These are phyloP conservation scores for Mythimna loreyi DNA, from an alignment of 2,888 invertebrate species.

Conservation along the genomic window DNA sequence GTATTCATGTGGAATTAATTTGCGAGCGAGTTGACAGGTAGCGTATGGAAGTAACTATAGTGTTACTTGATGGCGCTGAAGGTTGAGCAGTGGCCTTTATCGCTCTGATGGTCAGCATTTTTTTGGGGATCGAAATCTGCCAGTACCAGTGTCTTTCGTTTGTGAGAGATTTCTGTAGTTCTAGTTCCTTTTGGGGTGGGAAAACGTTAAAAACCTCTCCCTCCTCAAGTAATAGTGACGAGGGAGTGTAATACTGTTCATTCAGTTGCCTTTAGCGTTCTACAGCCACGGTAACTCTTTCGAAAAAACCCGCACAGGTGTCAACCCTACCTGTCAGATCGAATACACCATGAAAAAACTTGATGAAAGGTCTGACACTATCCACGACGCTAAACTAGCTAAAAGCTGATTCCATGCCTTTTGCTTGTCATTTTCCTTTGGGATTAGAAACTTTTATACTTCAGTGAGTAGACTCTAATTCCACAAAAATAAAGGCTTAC, in stretches of 20 bases:
- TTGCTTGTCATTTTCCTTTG: neutral
- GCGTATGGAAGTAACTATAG: neutral
- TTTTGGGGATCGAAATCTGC: neutral
- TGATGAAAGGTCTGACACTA: neutral
- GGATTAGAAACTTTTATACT: too few relatives aligned
- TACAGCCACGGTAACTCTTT: too few relatives aligned
- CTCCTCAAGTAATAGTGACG: too few relatives aligned
- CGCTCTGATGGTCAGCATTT: neutral
- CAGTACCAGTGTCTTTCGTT: neutral
- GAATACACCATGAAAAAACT: neutral
- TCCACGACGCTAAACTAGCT: neutral
- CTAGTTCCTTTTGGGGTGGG: neutral
- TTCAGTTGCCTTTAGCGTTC: too few relatives aligned
- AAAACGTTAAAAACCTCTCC: too few relatives aligned
- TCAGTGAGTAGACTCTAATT: too few relatives aligned
- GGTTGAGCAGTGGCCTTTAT: slow-evolving; percentile 18
- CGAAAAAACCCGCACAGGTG: too few relatives aligned
- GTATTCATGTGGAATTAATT: slow-evolving; percentile 47
- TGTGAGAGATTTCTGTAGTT: neutral
- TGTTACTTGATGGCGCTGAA: slow-evolving; percentile 6
- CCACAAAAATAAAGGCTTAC: too few relatives aligned
- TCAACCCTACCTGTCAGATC: neutral
- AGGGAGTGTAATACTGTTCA: too few relatives aligned
- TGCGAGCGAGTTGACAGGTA: slow-evolving; percentile 26
- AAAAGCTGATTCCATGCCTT: too few relatives aligned